Evolutionary conservation across 2,113 vertebrate genomes (phyloP).

Genomic region (human (Homo sapiens)): DNA sequence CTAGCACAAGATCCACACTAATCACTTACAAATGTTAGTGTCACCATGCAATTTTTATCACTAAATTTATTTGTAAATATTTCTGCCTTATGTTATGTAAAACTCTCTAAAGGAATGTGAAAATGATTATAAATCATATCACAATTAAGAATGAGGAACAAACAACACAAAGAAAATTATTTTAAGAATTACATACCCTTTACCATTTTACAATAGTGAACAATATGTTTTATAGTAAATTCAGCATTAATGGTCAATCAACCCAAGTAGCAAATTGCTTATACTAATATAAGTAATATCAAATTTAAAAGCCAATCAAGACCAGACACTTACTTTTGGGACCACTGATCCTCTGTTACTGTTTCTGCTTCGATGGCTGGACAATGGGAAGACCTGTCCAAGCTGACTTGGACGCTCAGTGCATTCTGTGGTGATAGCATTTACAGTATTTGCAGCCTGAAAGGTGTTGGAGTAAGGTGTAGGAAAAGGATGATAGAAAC

Average conservation of each 20-base stretch:
- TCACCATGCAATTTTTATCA: not conserved
- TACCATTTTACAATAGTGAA: slow-evolving; percentile 4
- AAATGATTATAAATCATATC: not conserved
- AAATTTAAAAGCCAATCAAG: slow-evolving; percentile 22
- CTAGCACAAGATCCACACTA: not conserved
- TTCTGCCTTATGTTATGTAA: not conserved
- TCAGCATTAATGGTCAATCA: slow-evolving; percentile 1
- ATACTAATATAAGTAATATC: not conserved
- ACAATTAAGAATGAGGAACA: not conserved
- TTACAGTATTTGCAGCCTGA: slow-evolving; percentile 89
- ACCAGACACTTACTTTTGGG: slow-evolving; percentile 88
- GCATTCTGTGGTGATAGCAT: slow-evolving; percentile 89
- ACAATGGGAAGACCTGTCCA: slow-evolving; percentile 87
- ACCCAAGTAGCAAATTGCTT: slow-evolving; percentile 13
- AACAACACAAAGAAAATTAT: not conserved
- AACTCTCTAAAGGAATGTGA: slow-evolving; percentile 8
- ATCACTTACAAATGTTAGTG: not conserved
- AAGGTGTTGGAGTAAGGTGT: slow-evolving; percentile 90
- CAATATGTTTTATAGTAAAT: not conserved
- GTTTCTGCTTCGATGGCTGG: slow-evolving; percentile 89
- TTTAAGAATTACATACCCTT: slow-evolving; percentile 6
- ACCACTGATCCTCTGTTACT: slow-evolving; percentile 85
- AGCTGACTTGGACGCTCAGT: slow-evolving; percentile 87
- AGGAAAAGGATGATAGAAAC: slow-evolving; percentile 97
- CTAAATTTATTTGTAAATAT: slow-evolving; percentile 44